A percentile compares a stretch with the other conserved stretches of the same genome.
These are phyloP conservation scores for Acromyrmex echinatior DNA, from an alignment of 1,140 invertebrate genomes.

Conservation along the genomic window DNA sequence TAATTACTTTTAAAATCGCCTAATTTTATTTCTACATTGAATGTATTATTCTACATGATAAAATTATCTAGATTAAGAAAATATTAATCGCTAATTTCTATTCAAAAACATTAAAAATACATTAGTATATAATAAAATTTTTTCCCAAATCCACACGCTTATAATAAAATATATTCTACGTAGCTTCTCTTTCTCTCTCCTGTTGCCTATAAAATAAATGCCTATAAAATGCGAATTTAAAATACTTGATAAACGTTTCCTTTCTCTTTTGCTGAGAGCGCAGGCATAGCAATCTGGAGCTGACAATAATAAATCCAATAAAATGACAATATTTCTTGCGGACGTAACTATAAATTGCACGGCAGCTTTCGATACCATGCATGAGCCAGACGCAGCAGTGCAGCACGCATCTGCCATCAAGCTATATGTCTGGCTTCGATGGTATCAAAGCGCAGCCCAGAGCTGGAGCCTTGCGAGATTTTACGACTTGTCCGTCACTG, in stretches of 20 bases:
- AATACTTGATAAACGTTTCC: slow-evolving; percentile 5
- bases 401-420: slow-evolving; percentile 16
- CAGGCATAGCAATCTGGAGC: background rate
- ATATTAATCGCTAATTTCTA: background rate
- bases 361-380: slow-evolving; percentile 28
- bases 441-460: slow-evolving; percentile 6
- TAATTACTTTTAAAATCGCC: background rate
- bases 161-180: background rate
- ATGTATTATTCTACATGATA: background rate
- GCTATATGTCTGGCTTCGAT: slow-evolving; percentile 25
- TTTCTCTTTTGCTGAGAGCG: background rate
- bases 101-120: background rate
- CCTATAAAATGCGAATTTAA: slow-evolving; percentile 7
- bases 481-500: slow-evolving; percentile 74
- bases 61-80: slow-evolving; percentile 1
- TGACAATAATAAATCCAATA: slow-evolving; percentile 14
- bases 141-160: background rate
- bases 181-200: background rate
- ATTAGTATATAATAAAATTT: background rate
- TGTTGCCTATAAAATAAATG: background rate
- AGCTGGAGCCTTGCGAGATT: slow-evolving; percentile 53
- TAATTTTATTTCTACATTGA: background rate
- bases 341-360: slow-evolving; percentile 15
- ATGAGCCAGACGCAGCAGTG: background rate
- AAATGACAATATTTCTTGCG: slow-evolving; percentile 34